Evolutionary conservation across 2,113 vertebrate species (phyloP), one percentile per base, ranked within the genome.

Genomic region (Apistogramma diplotaenia): DNA sequence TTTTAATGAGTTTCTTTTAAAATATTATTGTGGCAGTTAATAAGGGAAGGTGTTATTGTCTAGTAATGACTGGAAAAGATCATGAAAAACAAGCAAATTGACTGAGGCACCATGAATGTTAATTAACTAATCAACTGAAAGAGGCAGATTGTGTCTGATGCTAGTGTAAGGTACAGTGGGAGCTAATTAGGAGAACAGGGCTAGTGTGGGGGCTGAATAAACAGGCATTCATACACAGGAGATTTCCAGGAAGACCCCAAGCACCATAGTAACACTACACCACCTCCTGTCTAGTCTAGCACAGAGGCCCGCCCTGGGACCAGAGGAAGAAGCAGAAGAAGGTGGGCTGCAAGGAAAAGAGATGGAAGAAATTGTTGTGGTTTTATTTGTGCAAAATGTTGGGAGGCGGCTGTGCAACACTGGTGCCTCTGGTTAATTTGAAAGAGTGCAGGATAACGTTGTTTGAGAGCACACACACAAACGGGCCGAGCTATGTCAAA

Each of bases 111-210:
- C 76, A 56, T 65, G 31, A 58, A 29, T 55, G 37, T 65, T 71
- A 31, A 71, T 61, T 84, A 58, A 74, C 49, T 35, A 51, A 54
- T 76, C 29, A 27, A 31, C 53, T 16, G 37, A 84, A 56, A 49
- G 53, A 76, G 21, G 29, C 72, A 77, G 79, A 78, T 79, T 79
- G 51, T 46, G 59, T 84, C 29, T 82, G 71, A 78, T 59, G 49
- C 23, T 73, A 79, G 78, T 71, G 67, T 56, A 11, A 59, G 62
- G 73, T 82, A 74, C 35, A 35, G 55, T 83, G 79, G 87, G 89
- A 91, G 37, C 85, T 90, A 85, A 91, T 93, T 92, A 92, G 78
- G 80, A 87, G 74, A 74, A 65, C 51, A 86, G 55, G 59, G 55
- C 60, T 27, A 31, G 57, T n/a, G 55, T 1, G 31, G 75, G 81